Base-by-base conservation (phyloP, 2,797 vertebrate genomes). In the Sebastes vulpes region DNA sequence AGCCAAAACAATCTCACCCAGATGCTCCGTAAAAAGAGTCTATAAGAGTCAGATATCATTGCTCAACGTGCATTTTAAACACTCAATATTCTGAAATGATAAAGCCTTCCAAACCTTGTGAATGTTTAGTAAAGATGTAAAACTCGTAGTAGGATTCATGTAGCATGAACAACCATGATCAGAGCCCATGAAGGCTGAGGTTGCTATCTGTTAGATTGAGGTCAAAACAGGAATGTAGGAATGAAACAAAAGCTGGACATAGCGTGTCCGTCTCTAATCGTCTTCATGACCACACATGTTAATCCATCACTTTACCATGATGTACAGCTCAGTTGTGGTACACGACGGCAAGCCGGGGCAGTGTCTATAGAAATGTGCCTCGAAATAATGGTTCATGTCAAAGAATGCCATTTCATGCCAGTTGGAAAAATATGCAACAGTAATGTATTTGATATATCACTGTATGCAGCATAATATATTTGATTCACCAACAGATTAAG, bases 11-110 rank as follows among this genome's bases (percentile, higher is more conserved):
- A 31, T 58, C 16, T 31, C 56, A 58, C 18, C 56, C 5, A 21
- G 58, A 60, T 50, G 42, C 42, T 46, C 42, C 42, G 0, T n/a
- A 46, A 46, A 46, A 46, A 46, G 48, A 50, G 48, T 50, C 48
- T 20, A 0, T 50, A 50, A 20, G 7, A 50, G 9, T 18, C 16
- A 0, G 6, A 18, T 1, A 46, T n/a, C 0, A 46, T 46, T 46
- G n/a, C 42, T 46, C 42, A 46, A 46, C 1, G 6, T 46, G 16
- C 42, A 16, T 46, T 46, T 46, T 46, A 46, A 46, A 46, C 16
- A 46, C 42, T 46, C 16, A 46, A 46, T 46, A 18, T 18, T 46
- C 16, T 18, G 42, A 46, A 46, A 46, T 46, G 42, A 46, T 46
- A 46, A 46, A 18, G 42, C 42, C 42, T 46, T 46, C 42, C 42